Percentiles rank a stretch among this genome's conserved stretches.
These are phyloP conservation scores for Geodia barretti DNA, from an alignment of 37 sponge, comb jelly and placozoan genomes.

Conservation along the genomic window DNA sequence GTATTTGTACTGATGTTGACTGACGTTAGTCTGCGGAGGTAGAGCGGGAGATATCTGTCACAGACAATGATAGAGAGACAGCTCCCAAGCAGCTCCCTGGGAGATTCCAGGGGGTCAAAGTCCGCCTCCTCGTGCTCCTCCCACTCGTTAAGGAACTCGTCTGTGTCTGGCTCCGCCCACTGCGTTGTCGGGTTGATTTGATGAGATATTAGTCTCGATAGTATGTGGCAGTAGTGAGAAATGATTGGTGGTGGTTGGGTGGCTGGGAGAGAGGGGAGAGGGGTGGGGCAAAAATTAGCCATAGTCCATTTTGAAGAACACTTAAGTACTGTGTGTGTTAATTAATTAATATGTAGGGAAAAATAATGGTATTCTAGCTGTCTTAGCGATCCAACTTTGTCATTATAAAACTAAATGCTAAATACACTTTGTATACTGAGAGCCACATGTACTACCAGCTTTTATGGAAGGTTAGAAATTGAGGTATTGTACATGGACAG, in stretches of 20 bases:
- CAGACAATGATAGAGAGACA: conserved; percentile 10
- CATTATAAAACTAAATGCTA: no score
- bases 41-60: not conserved
- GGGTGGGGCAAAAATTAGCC: no score
- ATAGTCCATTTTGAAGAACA: no score
- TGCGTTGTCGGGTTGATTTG: not conserved
- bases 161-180: conserved; percentile 19
- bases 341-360: no score
- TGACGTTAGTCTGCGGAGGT: conserved; percentile 13
- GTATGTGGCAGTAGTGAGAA: conserved; percentile 6
- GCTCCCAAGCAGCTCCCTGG: not conserved
- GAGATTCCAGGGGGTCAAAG: conserved; percentile 2
- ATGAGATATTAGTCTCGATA: not conserved
- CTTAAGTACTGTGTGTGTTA: no score
- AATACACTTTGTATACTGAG: no score
- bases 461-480: no score
- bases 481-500: no score
- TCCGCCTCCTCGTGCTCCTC: not conserved
- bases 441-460: no score
- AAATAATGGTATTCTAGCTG: no score
- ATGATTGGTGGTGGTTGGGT: not conserved
- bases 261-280: conserved; percentile 1
- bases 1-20: not conserved
- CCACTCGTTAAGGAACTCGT: not conserved
- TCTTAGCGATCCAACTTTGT: no score